Conservation (phyloP, 2,888 invertebrate genomes). For the Hoplodrina blanda region DNA sequence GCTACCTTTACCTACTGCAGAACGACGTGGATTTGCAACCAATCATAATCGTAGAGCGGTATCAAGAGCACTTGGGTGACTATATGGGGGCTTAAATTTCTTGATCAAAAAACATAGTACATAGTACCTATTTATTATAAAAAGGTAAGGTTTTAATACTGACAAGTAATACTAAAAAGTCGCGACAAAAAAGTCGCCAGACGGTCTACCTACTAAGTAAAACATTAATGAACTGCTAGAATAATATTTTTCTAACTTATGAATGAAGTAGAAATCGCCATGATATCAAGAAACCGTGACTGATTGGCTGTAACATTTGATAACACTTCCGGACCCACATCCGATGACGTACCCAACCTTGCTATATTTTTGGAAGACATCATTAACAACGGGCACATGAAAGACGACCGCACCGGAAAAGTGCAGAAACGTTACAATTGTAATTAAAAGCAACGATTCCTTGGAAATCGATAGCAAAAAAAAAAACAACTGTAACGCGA, state of each 20-base stretch:
- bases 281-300: slow-evolving; percentile 46
- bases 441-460: slow-evolving; percentile 76
- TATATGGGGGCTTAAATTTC: no score
- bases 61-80: no score
- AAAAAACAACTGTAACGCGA: slow-evolving; percentile 55
- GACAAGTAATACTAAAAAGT: no score
- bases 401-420: slow-evolving; percentile 75
- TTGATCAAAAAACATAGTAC: no score
- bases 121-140: no score
- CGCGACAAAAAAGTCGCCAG: slow-evolving; percentile 33
- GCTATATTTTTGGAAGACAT: slow-evolving; percentile 61
- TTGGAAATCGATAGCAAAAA: slow-evolving; percentile 80
- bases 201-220: slow-evolving; percentile 42
- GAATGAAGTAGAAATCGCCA: slow-evolving; percentile 46
- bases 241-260: slow-evolving; percentile 34
- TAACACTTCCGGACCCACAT: slow-evolving; percentile 60
- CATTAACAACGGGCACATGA: slow-evolving; percentile 64
- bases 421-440: slow-evolving; percentile 69
- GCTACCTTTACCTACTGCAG: no score
- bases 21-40: no score
- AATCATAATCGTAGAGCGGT: no score
- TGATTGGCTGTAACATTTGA: slow-evolving; percentile 49
- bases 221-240: slow-evolving; percentile 25
- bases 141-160: no score
- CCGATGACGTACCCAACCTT: slow-evolving; percentile 50